Evolutionary conservation across 2,797 vertebrate species (phyloP).

Genomic region (Phataginus tricuspis): DNA sequence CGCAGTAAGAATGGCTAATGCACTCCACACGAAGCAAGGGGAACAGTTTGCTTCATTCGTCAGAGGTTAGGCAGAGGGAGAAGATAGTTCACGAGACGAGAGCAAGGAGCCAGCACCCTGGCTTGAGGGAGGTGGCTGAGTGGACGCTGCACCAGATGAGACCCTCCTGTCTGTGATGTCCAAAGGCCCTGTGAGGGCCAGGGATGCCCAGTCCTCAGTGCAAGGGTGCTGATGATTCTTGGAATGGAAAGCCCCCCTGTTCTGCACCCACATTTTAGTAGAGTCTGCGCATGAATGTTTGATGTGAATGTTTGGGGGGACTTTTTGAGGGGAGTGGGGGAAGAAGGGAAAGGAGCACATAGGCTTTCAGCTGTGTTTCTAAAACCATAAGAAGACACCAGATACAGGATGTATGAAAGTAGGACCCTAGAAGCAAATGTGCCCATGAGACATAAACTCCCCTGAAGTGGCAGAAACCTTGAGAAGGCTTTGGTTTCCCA

Average conservation of each 20-base stretch:
- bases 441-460: neutral
- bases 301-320: neutral
- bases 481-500: neutral
- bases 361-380: neutral
- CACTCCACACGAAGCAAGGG: neutral
- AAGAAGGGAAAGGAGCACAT: neutral
- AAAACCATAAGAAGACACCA: neutral
- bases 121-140: neutral
- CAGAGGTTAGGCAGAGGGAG: neutral
- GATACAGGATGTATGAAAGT: neutral
- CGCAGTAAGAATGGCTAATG: neutral
- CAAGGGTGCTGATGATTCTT: neutral
- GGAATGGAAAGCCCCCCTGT: neutral
- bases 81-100: too few relatives aligned
- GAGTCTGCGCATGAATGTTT: neutral
- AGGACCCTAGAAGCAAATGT: neutral
- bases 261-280: neutral
- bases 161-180: neutral
- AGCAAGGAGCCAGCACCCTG: neutral
- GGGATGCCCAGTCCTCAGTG: neutral
- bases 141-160: neutral
- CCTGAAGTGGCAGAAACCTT: neutral
- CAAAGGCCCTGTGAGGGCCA: neutral
- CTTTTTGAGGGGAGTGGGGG: neutral
- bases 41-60: neutral